phyloP scores from a whole-genome alignment of 2,113 vertebrate species.

The Calyptomena viridis region DNA sequence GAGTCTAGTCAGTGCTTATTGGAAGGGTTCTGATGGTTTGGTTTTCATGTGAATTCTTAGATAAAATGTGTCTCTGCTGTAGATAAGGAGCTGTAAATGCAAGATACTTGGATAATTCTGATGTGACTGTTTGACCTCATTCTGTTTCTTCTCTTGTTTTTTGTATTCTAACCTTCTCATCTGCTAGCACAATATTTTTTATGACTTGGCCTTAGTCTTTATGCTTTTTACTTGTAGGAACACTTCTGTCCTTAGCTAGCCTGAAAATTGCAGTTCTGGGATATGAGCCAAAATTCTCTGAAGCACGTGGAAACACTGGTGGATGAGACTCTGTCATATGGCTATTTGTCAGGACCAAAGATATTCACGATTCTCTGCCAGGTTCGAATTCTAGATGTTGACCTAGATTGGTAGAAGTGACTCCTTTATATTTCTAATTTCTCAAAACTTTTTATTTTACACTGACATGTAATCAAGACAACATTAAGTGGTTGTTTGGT shows the following conservation, averaged over 20 bases:
- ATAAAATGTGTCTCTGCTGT: not conserved
- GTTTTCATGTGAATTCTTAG: conserved; percentile 1
- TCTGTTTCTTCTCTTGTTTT: not conserved
- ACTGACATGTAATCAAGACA: not conserved
- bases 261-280: conserved; percentile 18
- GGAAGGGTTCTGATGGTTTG: not conserved
- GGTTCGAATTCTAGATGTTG: not conserved
- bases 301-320: not conserved
- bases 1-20: not conserved
- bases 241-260: conserved; percentile 22
- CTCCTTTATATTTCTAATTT: not conserved
- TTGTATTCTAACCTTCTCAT: conserved; percentile 5
- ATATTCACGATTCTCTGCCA: not conserved
- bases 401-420: not conserved
- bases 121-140: not conserved
- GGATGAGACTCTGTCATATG: not conserved
- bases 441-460: not conserved
- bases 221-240: not conserved
- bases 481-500: not conserved
- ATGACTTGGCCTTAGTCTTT: conserved; percentile 1
- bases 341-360: not conserved
- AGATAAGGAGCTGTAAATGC: not conserved
- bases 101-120: not conserved
- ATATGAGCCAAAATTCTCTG: not conserved
- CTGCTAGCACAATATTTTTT: conserved; percentile 22